Evolutionary conservation across 53 echinoderm and acorn worm species (phyloP).

Genomic region (Patiria pectinifera): DNA sequence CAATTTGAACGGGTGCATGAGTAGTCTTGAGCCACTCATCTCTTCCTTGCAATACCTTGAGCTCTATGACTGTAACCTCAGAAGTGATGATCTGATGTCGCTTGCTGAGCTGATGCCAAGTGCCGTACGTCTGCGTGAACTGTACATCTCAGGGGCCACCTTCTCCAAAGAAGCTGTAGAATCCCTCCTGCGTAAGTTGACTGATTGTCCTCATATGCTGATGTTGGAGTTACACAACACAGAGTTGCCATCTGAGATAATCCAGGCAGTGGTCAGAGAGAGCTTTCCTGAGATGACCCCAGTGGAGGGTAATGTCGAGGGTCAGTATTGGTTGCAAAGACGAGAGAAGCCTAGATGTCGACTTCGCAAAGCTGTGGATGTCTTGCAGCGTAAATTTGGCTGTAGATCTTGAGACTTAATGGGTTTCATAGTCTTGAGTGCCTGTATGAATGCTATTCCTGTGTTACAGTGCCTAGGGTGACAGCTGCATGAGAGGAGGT

Average conservation of each 20-base stretch:
- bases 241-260: background rate
- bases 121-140: background rate
- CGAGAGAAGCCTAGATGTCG: no score
- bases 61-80: background rate
- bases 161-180: background rate
- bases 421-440: no score
- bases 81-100: background rate
- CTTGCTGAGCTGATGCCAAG: background rate
- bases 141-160: slow-evolving; percentile 1
- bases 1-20: background rate
- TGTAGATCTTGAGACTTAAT: no score
- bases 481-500: no score
- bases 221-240: background rate
- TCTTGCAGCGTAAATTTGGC: no score
- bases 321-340: slow-evolving; percentile 19
- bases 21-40: background rate
- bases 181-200: background rate
- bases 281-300: background rate
- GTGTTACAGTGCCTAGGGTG: no score
- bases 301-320: background rate
- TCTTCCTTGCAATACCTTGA: background rate
- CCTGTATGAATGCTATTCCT: no score
- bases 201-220: background rate
- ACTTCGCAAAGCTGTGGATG: no score
- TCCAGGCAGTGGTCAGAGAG: background rate